These are phyloP conservation scores for Phylloscopus trochilus DNA, from an alignment of 2,113 vertebrate species.

Conservation along the genomic window DNA sequence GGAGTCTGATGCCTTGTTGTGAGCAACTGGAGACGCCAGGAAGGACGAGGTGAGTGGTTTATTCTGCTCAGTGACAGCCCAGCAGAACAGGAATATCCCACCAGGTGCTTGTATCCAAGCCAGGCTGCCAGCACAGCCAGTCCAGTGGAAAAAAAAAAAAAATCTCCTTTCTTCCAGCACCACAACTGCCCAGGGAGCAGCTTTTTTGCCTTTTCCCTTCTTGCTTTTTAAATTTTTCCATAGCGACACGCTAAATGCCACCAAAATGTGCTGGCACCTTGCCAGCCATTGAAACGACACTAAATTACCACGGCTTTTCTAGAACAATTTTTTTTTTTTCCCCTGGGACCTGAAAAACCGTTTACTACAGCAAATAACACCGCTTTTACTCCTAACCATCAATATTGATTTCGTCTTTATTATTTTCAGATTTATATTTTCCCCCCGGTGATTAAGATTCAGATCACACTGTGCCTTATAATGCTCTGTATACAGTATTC, in stretches of 20 bases:
- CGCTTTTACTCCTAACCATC: slow-evolving; percentile 50
- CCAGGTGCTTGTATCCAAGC: fast-evolving
- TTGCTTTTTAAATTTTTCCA: neutral
- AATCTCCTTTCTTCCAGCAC: neutral
- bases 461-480: slow-evolving; percentile 33
- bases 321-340: neutral
- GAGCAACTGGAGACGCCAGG: neutral
- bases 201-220: neutral
- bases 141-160: fast-evolving
- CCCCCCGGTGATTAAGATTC: slow-evolving; percentile 57
- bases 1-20: neutral
- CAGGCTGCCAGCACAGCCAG: neutral
- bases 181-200: neutral
- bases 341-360: slow-evolving; percentile 41
- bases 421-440: slow-evolving; percentile 66
- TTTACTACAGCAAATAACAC: slow-evolving; percentile 65
- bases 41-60: neutral
- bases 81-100: neutral
- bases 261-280: neutral
- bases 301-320: slow-evolving; percentile 16
- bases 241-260: neutral
- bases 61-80: neutral
- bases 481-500: slow-evolving; percentile 43
- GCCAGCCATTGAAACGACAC: slow-evolving; percentile 9
- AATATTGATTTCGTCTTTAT: slow-evolving; percentile 61